A percentile compares a stretch with the other conserved stretches of the same genome.
Conservation (phyloP, 2,797 vertebrate species). For the Eutrigla gurnardus region DNA sequence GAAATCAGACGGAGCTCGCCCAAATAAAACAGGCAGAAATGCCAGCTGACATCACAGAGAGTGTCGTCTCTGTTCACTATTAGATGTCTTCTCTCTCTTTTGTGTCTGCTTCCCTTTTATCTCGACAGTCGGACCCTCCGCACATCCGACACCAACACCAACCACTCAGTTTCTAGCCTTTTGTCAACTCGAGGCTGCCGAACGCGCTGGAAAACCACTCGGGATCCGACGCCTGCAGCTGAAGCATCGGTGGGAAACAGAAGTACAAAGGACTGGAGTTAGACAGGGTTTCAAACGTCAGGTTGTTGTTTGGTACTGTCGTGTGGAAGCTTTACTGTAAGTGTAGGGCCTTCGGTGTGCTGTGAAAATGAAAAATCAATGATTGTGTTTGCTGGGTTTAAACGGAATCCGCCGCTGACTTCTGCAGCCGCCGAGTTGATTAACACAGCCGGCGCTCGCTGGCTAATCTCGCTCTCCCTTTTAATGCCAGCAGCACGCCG, state of each 20-base stretch:
- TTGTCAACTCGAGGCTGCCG: background rate
- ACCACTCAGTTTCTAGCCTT: conserved; percentile 8
- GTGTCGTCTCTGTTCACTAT: conserved; percentile 13
- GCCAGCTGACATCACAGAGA: conserved; percentile 1
- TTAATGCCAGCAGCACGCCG: no score
- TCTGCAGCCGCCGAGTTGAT: background rate
- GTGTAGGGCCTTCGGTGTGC: background rate
- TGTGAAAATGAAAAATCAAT: background rate
- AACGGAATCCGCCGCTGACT: background rate
- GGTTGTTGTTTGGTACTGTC: background rate
- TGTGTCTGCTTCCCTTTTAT: conserved; percentile 7
- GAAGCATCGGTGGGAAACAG: background rate
- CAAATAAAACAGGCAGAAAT: background rate
- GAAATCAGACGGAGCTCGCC: background rate
- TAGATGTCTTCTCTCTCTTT: conserved; percentile 19
- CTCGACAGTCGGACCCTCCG: conserved; percentile 2
- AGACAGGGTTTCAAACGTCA: background rate
- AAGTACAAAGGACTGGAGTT: background rate
- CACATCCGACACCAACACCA: conserved; percentile 21
- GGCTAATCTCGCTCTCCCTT: no score
- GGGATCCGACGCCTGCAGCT: conserved; percentile 10
- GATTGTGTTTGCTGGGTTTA: background rate
- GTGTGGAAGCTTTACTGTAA: background rate
- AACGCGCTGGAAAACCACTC: background rate
- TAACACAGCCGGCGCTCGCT: no score